Evolutionary conservation across 2,113 vertebrate species (phyloP).

Genomic region (Vicugna pacos): DNA sequence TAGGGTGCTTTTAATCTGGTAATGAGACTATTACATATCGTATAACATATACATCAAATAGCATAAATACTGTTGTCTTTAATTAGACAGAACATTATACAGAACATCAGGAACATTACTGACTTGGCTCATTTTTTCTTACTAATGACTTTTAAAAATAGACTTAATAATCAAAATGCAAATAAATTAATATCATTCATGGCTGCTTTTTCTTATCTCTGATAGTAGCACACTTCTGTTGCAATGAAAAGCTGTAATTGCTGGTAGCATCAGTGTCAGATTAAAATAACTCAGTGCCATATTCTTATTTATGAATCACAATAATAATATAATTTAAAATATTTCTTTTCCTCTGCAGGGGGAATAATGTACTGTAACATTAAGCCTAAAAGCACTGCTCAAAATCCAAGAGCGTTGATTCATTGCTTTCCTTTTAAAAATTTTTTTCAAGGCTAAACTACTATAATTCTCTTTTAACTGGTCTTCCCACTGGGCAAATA

Average conservation of each 20-base stretch:
- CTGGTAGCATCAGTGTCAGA: slow-evolving; percentile 52
- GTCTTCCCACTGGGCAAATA: slow-evolving; percentile 87
- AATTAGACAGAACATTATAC: not conserved
- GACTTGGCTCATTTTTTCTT: slow-evolving; percentile 35
- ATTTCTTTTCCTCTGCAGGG: slow-evolving; percentile 60
- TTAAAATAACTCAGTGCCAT: slow-evolving; percentile 62
- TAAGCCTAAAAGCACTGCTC: slow-evolving; percentile 74
- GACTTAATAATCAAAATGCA: slow-evolving; percentile 49
- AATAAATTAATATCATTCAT: not conserved
- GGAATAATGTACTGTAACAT: slow-evolving; percentile 68
- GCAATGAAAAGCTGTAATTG: slow-evolving; percentile 41
- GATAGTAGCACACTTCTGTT: not conserved
- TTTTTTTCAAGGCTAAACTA: slow-evolving; percentile 80
- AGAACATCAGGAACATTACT: slow-evolving; percentile 14
- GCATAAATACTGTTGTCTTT: not conserved
- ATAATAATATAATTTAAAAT: slow-evolving; percentile 72
- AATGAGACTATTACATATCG: not conserved
- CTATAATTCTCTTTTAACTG: slow-evolving; percentile 88
- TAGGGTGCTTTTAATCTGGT: not conserved
- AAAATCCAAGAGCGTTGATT: slow-evolving; percentile 75
- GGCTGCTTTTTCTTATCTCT: slow-evolving; percentile 11
- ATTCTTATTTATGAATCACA: slow-evolving; percentile 72
- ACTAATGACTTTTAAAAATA: slow-evolving; percentile 49
- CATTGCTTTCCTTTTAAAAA: slow-evolving; percentile 54
- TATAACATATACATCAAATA: not conserved